These are phyloP conservation scores for Bathynomus jamesi DNA, from an alignment of 1,140 invertebrate species.

Conservation along the genomic window DNA sequence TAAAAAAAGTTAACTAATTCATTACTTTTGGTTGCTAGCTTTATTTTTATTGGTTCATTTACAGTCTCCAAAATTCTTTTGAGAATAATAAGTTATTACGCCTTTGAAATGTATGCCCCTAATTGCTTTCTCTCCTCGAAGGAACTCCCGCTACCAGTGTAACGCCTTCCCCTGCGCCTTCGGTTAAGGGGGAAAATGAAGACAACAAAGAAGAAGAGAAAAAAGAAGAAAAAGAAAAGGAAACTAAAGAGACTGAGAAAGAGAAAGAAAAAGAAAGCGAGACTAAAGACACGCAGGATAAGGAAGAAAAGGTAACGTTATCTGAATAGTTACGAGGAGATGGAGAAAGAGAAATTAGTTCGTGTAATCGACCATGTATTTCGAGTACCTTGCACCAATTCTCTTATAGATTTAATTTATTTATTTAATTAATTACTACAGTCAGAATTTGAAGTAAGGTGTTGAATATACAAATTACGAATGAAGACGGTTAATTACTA, in stretches of 20 bases:
- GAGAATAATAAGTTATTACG: too few species aligned
- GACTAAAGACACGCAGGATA: conserved; percentile 27
- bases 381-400: too few species aligned
- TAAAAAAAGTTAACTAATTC: background rate
- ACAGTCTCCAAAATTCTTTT: too few species aligned
- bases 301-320: conserved; percentile 37
- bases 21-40: background rate
- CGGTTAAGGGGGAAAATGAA: conserved; percentile 31
- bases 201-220: conserved; percentile 25
- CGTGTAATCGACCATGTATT: too few species aligned
- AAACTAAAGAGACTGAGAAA: conserved; percentile 10
- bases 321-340: conserved; percentile 32
- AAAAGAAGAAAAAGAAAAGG: conserved; percentile 39
- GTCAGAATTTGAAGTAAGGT: too few species aligned
- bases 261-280: conserved; percentile 10
- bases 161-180: conserved; percentile 32
- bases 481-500: too few species aligned
- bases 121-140: background rate
- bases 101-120: background rate
- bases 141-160: conserved; percentile 35
- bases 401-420: too few species aligned
- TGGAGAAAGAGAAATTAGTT: conserved; percentile 19
- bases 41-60: background rate
- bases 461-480: too few species aligned
- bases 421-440: too few species aligned